Base-by-base conservation (phyloP, 30 jellyfish, hydroid and myxozoan species). In the Hydractinia symbiolongicarpus region DNA sequence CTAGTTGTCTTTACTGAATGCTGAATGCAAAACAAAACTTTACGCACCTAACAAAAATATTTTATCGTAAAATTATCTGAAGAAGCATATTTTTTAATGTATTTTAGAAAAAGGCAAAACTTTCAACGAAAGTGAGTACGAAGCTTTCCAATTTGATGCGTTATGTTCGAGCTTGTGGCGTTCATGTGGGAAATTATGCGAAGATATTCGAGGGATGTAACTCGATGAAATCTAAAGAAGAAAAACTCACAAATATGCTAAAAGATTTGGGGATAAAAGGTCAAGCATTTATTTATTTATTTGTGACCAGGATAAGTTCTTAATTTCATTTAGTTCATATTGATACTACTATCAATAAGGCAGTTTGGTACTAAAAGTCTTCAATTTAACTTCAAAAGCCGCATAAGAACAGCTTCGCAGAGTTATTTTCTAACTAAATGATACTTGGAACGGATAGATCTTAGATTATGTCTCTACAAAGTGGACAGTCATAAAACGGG, bases 221-320 rank as follows among this genome's bases (percentile, higher is more conserved):
- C 55, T 68, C 94, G 62, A 86, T 79, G 84, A 90, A 90, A 79
- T 66, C 97, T 49, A 90, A 86, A 67, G 97, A 90, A 68, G 76
- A 51, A 54, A 90, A 85, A 75, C 71, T 90, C 17, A 15, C 76
- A 17, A 55, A 72, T 21, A 53, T 85, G 71, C 90, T 90, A 1
- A 88, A 76, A 68, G 92, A 87, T 54, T 20, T 79, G 17, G 97
- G 97, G 14, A 71, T 90, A 5, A 79, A 86, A 64, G 97, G 97
- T 88, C 73, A 5, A 16, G 55, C 13, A 16, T 4, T 21, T 78
- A 5, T 61, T 16, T 60, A 14, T 60, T 13, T 60, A 13, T 13
- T 16, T 13, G 44, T 30, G 44, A 30, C 44, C 44, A 30, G 44
- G 2, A 30, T 30, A 30, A 30, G 2, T 30, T 30, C 44, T 30